Evolutionary conservation across 2,113 vertebrate species (phyloP).

Genomic region (Microcebus jonahi): DNA sequence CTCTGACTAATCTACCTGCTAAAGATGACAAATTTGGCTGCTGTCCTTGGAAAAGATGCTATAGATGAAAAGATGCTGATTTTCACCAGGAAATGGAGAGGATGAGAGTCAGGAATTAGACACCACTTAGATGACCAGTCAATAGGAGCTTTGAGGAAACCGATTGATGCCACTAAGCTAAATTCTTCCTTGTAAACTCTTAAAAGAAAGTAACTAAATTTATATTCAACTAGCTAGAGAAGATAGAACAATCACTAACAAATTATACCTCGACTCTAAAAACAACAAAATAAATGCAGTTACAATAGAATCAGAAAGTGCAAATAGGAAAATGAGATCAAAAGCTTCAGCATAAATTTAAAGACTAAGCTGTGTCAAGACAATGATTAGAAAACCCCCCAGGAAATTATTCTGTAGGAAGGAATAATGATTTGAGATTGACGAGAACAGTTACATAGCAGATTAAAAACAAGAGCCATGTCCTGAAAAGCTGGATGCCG

Average conservation of each 20-base stretch:
- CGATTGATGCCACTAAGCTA: not conserved
- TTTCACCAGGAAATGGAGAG: not conserved
- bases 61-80: not conserved
- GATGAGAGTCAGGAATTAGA: not conserved
- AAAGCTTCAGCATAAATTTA: not conserved
- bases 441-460: not conserved
- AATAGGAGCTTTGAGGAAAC: not conserved
- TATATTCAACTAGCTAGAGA: not conserved
- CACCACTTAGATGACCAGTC: not conserved
- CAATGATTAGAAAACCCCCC: not conserved
- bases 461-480: not conserved
- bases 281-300: not conserved
- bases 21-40: not conserved
- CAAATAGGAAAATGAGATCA: conserved; percentile 1
- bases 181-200: conserved; percentile 21
- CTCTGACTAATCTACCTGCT: not conserved
- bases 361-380: not conserved
- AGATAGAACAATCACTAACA: not conserved
- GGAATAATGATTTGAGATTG: not conserved
- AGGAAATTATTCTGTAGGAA: not conserved
- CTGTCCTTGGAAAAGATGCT: not conserved
- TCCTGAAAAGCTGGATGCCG: not conserved
- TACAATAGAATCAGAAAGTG: not conserved
- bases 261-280: not conserved
- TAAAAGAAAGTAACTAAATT: not conserved